Percentiles rank a stretch among this genome's conserved stretches.
phyloP scores from a whole-genome alignment of 2,797 vertebrate genomes.

The Coendou prehensilis region DNA sequence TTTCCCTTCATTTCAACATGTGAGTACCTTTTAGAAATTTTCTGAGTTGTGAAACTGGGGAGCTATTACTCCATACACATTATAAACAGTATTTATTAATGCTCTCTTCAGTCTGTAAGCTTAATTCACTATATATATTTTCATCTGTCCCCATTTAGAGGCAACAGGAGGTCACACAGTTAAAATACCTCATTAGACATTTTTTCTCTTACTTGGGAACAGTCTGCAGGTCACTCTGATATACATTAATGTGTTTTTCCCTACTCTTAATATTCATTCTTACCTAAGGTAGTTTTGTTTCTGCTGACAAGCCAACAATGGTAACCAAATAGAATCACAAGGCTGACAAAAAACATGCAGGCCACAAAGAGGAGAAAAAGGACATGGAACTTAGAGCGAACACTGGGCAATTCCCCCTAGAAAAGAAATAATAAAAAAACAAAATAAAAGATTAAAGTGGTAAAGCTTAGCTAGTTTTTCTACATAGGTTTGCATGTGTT shows the following conservation, averaged over 20 bases:
- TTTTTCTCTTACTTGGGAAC: constrained; percentile 45
- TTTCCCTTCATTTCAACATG: constrained; percentile 28
- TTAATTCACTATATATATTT: constrained; percentile 63
- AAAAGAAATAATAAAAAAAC: constrained; percentile 76
- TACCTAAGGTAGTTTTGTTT: constrained; percentile 98
- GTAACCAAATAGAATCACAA: constrained; percentile 98
- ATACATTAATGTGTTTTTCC: constrained; percentile 56
- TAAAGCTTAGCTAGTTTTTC: constrained; percentile 18
- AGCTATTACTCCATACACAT: constrained; percentile 5
- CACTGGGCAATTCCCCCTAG: constrained; percentile 94
- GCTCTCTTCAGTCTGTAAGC: constrained; percentile 25
- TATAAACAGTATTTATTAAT: constrained; percentile 48
- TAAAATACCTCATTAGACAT: constrained; percentile 39
- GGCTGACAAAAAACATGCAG: constrained; percentile 98
- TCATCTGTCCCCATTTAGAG: neutral
- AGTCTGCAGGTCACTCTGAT: neutral
- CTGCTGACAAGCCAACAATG: constrained; percentile 98
- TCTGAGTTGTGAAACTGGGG: constrained; percentile 45
- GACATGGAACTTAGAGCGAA: constrained; percentile 96
- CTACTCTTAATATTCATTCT: constrained; percentile 81
- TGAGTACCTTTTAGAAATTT: constrained; percentile 4
- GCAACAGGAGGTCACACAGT: neutral
- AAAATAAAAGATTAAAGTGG: constrained; percentile 71
- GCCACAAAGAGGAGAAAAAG: constrained; percentile 98
- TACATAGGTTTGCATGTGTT: constrained; percentile 2